Evolutionary conservation across 2,888 invertebrate genomes (phyloP).

Genomic region (Lasius platythorax): DNA sequence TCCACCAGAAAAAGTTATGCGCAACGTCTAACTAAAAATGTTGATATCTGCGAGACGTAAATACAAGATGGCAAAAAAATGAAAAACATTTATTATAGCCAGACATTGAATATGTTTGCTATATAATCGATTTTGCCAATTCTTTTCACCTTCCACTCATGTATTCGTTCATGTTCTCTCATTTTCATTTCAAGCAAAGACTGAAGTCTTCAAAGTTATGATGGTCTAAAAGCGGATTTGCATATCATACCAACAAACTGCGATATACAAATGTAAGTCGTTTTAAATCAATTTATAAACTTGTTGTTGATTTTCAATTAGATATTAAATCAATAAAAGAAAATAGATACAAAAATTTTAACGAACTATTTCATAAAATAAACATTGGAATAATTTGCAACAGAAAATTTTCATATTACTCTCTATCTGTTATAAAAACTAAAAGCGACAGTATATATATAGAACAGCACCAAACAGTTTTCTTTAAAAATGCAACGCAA

Average conservation of each 20-base stretch:
- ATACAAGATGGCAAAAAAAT: background rate
- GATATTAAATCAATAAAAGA: background rate
- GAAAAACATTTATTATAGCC: background rate
- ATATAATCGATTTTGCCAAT: background rate
- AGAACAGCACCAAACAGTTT: background rate
- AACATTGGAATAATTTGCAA: background rate
- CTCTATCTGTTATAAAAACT: background rate
- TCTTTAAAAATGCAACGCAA: background rate
- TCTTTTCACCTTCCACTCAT: background rate
- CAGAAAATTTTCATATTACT: background rate
- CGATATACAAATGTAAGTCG: background rate
- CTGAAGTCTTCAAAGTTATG: background rate
- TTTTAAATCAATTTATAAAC: background rate
- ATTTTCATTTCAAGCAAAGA: conserved; percentile 5
- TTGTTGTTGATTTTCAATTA: background rate
- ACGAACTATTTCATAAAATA: background rate
- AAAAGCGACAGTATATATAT: background rate
- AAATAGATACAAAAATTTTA: background rate
- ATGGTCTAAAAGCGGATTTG: background rate
- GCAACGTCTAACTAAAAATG: background rate
- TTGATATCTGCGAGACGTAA: background rate
- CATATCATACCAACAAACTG: background rate
- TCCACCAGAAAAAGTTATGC: background rate
- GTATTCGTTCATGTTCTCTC: background rate
- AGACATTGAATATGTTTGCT: background rate